Percentiles rank a stretch among this genome's conserved stretches.
Evolutionary conservation across 2,113 vertebrate genomes (phyloP).

Genomic region (Halcyon senegalensis): DNA sequence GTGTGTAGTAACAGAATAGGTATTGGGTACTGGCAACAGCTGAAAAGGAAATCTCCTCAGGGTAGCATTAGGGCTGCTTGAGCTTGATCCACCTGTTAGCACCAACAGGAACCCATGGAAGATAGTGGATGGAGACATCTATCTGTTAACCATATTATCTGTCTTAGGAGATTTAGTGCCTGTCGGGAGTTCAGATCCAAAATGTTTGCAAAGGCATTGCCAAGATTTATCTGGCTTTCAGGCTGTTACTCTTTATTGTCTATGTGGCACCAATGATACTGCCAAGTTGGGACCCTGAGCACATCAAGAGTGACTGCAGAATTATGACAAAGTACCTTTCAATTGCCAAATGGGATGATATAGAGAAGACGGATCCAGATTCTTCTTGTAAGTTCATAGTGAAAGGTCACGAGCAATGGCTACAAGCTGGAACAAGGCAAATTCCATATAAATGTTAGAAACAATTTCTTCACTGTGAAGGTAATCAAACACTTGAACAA

Average conservation of each 20-base stretch:
- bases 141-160: neutral
- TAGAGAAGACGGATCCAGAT: neutral
- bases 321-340: neutral
- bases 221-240: neutral
- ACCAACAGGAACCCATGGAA: neutral
- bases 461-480: neutral
- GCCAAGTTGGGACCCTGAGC: neutral
- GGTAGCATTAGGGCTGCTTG: neutral
- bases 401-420: neutral
- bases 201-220: neutral
- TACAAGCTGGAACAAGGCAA: neutral
- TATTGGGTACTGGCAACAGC: neutral
- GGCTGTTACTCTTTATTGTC: neutral
- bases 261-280: neutral
- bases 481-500: neutral
- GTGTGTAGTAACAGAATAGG: neutral
- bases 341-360: neutral
- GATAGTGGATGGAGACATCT: rapidly evolving
- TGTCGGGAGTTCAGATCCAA: neutral
- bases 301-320: neutral
- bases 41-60: neutral
- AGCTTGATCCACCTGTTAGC: neutral
- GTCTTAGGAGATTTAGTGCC: neutral
- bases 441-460: neutral
- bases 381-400: neutral